Evolutionary conservation across 2,888 invertebrate genomes (phyloP), one percentile per base, ranked within the genome.

Genomic region (Cantharis flavilabris): DNA sequence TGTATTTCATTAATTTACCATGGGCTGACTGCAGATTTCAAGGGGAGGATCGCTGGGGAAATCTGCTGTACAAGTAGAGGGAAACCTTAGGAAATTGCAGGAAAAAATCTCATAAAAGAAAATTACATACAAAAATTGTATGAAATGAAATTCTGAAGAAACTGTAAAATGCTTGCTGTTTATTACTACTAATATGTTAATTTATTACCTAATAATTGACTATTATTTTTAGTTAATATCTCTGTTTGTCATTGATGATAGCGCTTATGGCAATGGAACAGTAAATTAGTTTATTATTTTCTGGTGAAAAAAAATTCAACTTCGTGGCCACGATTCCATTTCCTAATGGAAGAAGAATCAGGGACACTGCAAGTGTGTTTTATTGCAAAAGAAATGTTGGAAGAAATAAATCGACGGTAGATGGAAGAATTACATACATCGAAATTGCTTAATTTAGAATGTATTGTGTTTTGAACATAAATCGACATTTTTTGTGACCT

Each of bases 401-500:
- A n/a, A 49, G 7, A 49, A 49, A 49, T 49, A 49, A 49, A 49
- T 49, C 49, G 49, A 49, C n/a, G 5, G 3, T 49, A 26, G 13
- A 26, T 67, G 28, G 30, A 30, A 70, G 16, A 30, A 30, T 30
- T 33, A 70, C 71, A 28, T 28, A 23, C 76, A 49, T 72, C 72
- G 71, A 76, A 75, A 73, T 76, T 76, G 72, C 76, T 73, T 73
- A 77, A 77, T 77, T 77, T 77, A 77, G 77, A 77, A 77, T 74
- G 77, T 72, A 77, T 74, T 74, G 74, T 86, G 82, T 85, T 84
- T 84, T 80, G 83, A 83, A 85, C 85, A 85, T 86, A 86, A 86
- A 82, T 86, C 84, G 73, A 82, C 65, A 81, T 84, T 86, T 86
- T 86, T 86, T 85, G 84, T 85, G 83, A 86, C 86, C 86, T 86